These are phyloP conservation scores for Athetis lepigone DNA, from an alignment of 2,888 invertebrate genomes.

Conservation along the genomic window DNA sequence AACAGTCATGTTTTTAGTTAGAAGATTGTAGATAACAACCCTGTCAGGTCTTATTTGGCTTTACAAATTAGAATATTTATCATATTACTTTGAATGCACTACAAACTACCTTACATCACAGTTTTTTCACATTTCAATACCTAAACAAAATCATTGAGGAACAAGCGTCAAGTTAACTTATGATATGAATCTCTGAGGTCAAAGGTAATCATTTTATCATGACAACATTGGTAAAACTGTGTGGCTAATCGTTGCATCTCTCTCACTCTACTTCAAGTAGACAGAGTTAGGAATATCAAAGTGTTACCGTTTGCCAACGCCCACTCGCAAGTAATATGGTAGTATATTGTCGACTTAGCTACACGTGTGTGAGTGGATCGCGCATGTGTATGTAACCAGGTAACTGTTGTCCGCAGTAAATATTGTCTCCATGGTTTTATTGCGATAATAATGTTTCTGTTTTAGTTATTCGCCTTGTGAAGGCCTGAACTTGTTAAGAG, in stretches of 20 bases:
- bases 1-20: neutral
- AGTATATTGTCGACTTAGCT: constrained; percentile 58
- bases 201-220: constrained; percentile 82
- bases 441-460: constrained; percentile 46
- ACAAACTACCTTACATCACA: neutral
- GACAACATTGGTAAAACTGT: constrained; percentile 72
- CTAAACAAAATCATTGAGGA: constrained; percentile 6
- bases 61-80: constrained; percentile 9
- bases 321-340: constrained; percentile 77
- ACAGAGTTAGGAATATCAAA: constrained; percentile 73
- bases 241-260: constrained; percentile 62
- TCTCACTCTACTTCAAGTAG: constrained; percentile 63
- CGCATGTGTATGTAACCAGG: constrained; percentile 46
- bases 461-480: constrained; percentile 33
- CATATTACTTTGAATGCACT: neutral
- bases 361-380: constrained; percentile 52
- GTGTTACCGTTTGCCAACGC: constrained; percentile 74
- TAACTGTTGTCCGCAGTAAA: constrained; percentile 62
- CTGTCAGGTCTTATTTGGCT: no score
- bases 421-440: constrained; percentile 58
- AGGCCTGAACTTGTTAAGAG: constrained; percentile 25
- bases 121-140: neutral
- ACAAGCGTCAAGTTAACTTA: constrained; percentile 10
- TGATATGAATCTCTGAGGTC: constrained; percentile 71
- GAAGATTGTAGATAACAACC: no score